phyloP scores from a whole-genome alignment of 2,113 vertebrate genomes.

The Platycercus adscitus region DNA sequence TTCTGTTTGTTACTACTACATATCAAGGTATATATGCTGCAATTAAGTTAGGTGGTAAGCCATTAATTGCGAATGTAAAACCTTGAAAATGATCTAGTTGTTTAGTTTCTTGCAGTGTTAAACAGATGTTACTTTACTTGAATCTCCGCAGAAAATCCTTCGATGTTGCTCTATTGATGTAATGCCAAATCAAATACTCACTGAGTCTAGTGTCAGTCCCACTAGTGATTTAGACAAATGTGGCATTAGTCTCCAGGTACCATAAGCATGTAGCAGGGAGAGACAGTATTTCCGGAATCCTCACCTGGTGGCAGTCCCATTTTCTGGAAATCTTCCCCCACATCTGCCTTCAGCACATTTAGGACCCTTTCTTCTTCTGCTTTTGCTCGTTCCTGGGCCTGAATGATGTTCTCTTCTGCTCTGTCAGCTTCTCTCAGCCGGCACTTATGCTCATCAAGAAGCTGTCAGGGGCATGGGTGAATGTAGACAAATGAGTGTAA shows the following conservation, averaged over 20 bases:
- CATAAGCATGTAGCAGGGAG: no score
- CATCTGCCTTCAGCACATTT: conserved; percentile 39
- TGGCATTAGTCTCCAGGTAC: background rate
- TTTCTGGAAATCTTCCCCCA: conserved; percentile 27
- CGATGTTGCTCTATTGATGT: background rate
- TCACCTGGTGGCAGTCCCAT: conserved; percentile 81
- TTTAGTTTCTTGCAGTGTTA: background rate
- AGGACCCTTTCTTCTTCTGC: conserved; percentile 71
- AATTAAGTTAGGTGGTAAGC: background rate
- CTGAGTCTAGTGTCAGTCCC: background rate
- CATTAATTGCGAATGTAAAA: background rate
- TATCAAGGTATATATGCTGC: background rate
- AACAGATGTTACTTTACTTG: background rate
- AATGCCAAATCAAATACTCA: background rate
- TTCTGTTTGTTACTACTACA: background rate
- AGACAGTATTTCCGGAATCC: background rate
- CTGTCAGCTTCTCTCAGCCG: conserved; percentile 74
- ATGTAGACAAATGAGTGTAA: background rate
- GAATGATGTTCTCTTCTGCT: conserved; percentile 83
- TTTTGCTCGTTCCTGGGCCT: conserved; percentile 77
- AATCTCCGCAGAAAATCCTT: background rate
- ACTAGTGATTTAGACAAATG: background rate
- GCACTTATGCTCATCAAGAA: conserved; percentile 70
- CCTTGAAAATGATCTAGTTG: background rate
- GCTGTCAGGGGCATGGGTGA: conserved; percentile 48